A percentile compares a stretch with the other conserved stretches of the same genome.
phyloP scores from a whole-genome alignment of 2,888 invertebrate species.

The Hartigia nigra region DNA sequence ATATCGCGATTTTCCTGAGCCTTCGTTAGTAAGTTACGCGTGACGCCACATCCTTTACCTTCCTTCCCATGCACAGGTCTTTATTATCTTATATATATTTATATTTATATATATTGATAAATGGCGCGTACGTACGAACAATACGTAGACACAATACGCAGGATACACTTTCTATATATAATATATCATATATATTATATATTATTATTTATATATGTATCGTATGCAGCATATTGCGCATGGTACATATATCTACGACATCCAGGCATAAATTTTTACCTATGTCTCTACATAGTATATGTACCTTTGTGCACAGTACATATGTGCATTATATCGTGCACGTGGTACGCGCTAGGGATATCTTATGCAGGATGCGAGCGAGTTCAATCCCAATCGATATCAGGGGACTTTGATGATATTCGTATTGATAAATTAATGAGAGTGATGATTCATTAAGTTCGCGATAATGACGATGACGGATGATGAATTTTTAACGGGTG shows the following conservation, averaged over 20 bases:
- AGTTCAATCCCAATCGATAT: neutral
- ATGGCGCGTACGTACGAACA: neutral
- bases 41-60: neutral
- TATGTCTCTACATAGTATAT: neutral
- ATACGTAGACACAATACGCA: neutral
- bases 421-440: neutral
- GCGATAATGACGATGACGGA: neutral
- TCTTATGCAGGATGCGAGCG: neutral
- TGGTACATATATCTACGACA: neutral
- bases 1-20: neutral
- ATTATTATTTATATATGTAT: conserved; percentile 5
- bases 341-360: neutral
- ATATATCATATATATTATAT: conserved; percentile 17
- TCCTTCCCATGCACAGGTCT: neutral
- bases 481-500: neutral
- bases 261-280: neutral
- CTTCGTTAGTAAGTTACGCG: neutral
- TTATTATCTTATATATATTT: neutral
- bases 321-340: neutral
- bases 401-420: neutral
- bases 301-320: neutral
- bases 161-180: conserved; percentile 5
- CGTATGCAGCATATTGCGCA: neutral
- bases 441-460: neutral
- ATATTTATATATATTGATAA: conserved; percentile 4